These are phyloP conservation scores for Drosophila austrosaltans DNA, from an alignment of 2,888 invertebrate genomes.

Conservation along the genomic window DNA sequence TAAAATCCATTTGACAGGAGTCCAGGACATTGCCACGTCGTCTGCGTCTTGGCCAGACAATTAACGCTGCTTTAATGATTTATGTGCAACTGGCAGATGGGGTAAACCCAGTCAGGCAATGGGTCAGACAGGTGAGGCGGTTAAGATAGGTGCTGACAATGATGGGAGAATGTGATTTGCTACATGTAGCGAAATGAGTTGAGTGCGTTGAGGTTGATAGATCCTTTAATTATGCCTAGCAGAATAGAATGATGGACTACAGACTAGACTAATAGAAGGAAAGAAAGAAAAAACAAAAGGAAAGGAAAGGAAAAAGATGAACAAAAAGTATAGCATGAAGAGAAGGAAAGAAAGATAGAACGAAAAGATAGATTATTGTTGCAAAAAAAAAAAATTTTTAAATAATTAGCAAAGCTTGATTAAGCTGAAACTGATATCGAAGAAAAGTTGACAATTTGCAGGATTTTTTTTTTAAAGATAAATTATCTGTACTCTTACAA, in stretches of 20 bases:
- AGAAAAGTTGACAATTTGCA: too few relatives aligned
- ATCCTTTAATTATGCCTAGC: slow-evolving; percentile 7
- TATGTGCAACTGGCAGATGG: slow-evolving; percentile 45
- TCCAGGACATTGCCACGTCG: slow-evolving; percentile 38
- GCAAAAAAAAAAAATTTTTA: too few relatives aligned
- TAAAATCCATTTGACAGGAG: slow-evolving; percentile 72
- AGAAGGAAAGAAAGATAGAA: neutral
- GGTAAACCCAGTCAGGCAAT: neutral
- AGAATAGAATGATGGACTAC: neutral
- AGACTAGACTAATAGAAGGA: neutral
- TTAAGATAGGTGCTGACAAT: neutral
- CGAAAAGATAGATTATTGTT: too few relatives aligned
- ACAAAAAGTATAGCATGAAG: neutral
- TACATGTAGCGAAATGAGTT: slow-evolving; percentile 25
- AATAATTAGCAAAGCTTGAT: too few relatives aligned
- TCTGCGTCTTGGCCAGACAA: slow-evolving; percentile 62
- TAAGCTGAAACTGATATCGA: too few relatives aligned
- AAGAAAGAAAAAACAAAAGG: neutral
- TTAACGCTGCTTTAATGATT: slow-evolving; percentile 75
- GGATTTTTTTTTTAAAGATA: too few relatives aligned
- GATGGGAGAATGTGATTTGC: slow-evolving; percentile 1
- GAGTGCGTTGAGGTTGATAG: slow-evolving; percentile 15
- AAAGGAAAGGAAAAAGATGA: too few relatives aligned
- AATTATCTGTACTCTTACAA: too few relatives aligned
- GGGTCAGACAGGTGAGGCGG: neutral